phyloP scores from a whole-genome alignment of 2,888 invertebrate species.

The Drosophila setosimentum region DNA sequence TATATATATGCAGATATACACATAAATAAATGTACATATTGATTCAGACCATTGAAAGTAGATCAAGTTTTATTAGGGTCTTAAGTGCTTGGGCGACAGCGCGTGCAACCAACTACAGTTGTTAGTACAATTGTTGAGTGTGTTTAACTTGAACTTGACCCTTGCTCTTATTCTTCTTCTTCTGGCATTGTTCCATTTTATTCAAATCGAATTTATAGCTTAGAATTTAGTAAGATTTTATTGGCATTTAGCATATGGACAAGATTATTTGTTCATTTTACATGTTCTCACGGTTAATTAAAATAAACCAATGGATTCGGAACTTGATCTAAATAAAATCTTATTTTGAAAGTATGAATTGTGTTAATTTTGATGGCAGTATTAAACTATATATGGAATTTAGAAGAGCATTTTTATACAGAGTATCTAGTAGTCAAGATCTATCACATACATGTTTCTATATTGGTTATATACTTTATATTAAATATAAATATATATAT shows the following conservation, averaged over 20 bases:
- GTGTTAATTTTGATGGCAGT: background rate
- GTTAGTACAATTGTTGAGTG: constrained; percentile 21
- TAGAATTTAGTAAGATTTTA: background rate
- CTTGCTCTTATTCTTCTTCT: background rate
- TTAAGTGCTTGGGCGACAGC: constrained; percentile 6
- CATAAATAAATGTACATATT: background rate
- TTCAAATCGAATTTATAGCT: constrained; percentile 8
- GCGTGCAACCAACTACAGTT: constrained; percentile 14
- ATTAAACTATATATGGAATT: background rate
- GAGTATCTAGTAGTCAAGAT: background rate
- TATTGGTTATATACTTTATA: background rate
- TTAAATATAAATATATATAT: background rate
- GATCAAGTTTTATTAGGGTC: constrained; percentile 68
- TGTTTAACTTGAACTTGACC: constrained; percentile 49
- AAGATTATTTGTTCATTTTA: background rate
- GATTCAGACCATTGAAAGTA: constrained; percentile 58
- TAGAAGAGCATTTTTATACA: background rate
- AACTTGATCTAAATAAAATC: background rate
- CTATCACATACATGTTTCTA: too few species aligned
- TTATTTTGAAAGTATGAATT: background rate
- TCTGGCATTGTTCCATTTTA: constrained; percentile 20
- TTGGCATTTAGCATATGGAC: constrained; percentile 4
- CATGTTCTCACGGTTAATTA: too few species aligned
- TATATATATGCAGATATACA: background rate
- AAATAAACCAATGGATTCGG: background rate